These are phyloP conservation scores for Gymnarchus niloticus DNA, from an alignment of 2,113 vertebrate species.

Conservation along the genomic window DNA sequence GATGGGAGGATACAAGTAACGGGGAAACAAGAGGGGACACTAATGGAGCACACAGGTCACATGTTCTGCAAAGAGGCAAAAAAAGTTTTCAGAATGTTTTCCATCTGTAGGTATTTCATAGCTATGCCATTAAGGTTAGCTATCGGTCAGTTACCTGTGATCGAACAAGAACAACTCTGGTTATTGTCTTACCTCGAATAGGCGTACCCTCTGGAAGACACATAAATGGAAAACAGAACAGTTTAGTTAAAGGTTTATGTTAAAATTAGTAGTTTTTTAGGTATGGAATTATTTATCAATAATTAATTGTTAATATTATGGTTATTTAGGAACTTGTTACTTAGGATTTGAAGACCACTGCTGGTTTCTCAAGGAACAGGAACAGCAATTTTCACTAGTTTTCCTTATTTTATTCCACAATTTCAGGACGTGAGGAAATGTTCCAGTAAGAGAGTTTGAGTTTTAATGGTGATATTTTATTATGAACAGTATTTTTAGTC, in stretches of 20 bases:
- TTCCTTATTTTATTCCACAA: neutral
- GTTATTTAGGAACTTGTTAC: constrained; percentile 39
- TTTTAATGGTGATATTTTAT: neutral
- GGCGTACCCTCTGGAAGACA: constrained; percentile 92
- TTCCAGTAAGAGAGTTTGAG: neutral
- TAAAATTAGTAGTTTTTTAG: constrained; percentile 41
- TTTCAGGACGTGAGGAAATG: neutral
- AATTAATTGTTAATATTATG: constrained; percentile 30
- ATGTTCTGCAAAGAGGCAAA: constrained; percentile 26
- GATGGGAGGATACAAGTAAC: constrained; percentile 29
- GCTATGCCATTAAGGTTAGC: constrained; percentile 30
- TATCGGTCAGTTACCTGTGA: constrained; percentile 34
- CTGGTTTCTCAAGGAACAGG: constrained; percentile 52
- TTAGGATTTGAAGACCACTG: constrained; percentile 42
- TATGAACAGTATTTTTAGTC: neutral
- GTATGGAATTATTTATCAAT: constrained; percentile 30
- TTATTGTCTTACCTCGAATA: constrained; percentile 89
- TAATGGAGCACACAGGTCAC: constrained; percentile 32
- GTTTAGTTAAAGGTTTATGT: constrained; percentile 58
- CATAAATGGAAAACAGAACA: constrained; percentile 65
- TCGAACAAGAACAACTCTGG: constrained; percentile 15
- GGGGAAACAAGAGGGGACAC: constrained; percentile 21
- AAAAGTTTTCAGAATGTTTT: constrained; percentile 18
- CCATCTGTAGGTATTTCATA: constrained; percentile 24
- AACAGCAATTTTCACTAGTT: neutral